Conservation (phyloP, 2,888 invertebrate species). For the Xylocampa areola region DNA sequence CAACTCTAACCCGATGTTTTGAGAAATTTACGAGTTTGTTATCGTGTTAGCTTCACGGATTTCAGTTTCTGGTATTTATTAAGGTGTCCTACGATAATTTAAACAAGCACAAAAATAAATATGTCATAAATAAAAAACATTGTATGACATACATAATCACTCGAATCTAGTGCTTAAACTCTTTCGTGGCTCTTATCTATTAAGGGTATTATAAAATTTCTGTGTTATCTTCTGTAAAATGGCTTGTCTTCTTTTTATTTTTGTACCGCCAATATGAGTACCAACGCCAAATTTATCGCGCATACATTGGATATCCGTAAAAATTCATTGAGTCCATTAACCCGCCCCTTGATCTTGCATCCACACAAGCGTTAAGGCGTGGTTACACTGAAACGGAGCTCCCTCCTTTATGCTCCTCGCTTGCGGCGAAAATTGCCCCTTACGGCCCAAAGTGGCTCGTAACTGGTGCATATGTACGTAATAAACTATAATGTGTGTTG, state of each 20-base stretch:
- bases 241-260: not conserved
- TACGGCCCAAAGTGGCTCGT: slow-evolving; percentile 74
- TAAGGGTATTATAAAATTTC: no score
- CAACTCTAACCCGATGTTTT: no score
- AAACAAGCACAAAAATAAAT: no score
- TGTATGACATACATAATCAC: no score
- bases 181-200: no score
- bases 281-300: slow-evolving; percentile 37
- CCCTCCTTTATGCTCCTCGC: slow-evolving; percentile 77
- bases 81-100: no score
- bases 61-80: no score
- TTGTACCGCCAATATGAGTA: slow-evolving; percentile 7
- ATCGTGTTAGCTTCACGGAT: no score
- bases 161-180: no score
- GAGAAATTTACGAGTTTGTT: no score
- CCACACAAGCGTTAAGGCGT: slow-evolving; percentile 80
- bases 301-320: slow-evolving; percentile 43
- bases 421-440: slow-evolving; percentile 83
- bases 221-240: no score
- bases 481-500: slow-evolving; percentile 77
- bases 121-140: no score
- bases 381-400: slow-evolving; percentile 76
- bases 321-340: slow-evolving; percentile 58
- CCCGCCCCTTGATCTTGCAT: slow-evolving; percentile 65
- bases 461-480: slow-evolving; percentile 80